Percentiles rank a stretch among this genome's conserved stretches.
These are phyloP conservation scores for Panzeria rudis DNA, from an alignment of 2,888 invertebrate species.

Conservation along the genomic window DNA sequence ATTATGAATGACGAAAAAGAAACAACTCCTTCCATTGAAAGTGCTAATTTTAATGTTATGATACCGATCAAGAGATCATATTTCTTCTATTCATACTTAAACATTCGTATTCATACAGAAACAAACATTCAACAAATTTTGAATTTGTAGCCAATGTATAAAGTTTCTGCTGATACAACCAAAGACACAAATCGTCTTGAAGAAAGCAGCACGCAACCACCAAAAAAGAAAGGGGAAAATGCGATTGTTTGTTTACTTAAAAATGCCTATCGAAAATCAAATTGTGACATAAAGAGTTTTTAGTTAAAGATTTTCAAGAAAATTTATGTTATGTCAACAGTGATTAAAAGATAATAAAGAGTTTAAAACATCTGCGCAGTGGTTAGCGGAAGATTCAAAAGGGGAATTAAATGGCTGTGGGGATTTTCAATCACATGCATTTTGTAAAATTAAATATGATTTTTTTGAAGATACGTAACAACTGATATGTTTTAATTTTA, in stretches of 20 bases:
- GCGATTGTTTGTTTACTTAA: slow-evolving; percentile 41
- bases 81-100: slow-evolving; percentile 42
- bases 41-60: slow-evolving; percentile 73
- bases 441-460: slow-evolving; percentile 47
- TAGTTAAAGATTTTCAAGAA: slow-evolving; percentile 52
- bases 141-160: slow-evolving; percentile 28
- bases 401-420: slow-evolving; percentile 7
- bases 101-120: slow-evolving; percentile 5
- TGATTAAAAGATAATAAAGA: slow-evolving; percentile 68
- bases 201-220: no score
- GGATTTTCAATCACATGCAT: slow-evolving; percentile 34
- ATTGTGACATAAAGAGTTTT: slow-evolving; percentile 67
- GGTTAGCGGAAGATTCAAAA: not conserved
- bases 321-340: slow-evolving; percentile 71
- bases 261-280: slow-evolving; percentile 57
- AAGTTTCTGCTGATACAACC: slow-evolving; percentile 60
- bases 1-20: slow-evolving; percentile 38
- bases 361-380: slow-evolving; percentile 58
- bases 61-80: slow-evolving; percentile 72
- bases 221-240: slow-evolving; percentile 56
- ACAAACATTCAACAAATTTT: slow-evolving; percentile 51
- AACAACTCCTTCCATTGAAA: slow-evolving; percentile 61
- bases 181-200: slow-evolving; percentile 45
- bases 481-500: not conserved
- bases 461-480: not conserved